Evolutionary conservation across 2,888 invertebrate species (phyloP), one percentile per base, ranked within the genome.

Genomic region (Nomada fabriciana): DNA sequence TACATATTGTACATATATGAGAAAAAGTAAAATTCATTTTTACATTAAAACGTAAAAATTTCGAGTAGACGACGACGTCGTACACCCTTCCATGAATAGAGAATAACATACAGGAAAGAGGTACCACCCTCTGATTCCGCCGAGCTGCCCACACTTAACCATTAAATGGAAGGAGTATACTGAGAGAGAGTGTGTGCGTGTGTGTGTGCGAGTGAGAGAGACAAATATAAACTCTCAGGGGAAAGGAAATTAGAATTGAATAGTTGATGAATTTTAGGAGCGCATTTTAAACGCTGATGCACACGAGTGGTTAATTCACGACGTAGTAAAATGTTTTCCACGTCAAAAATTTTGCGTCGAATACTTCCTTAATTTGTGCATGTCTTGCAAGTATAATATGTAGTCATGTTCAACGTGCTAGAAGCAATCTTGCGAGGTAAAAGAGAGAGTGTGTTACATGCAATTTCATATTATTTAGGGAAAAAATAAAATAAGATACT

Each of bases 251-350:
- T 92, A 92, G 91, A 93, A 93, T 92, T 93, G 92, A 92, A 93
- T 93, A 92, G 91, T 92, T 92, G 92, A 93, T 93, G 93, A 93
- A 93, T 93, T 92, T 91, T 90, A 91, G 90, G 89, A 92, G 91
- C 86, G 84, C 79, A 76, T 73, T 78, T 88, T 82, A 87, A 82
- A 85, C 84, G 77, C 76, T 69, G 83, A 81, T 84, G 76, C 78
- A 78, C 80, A 42, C 80, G 63, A 77, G 76, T 70, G 76, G 82
- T 84, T 86, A 78, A 78, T 78, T 77, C 73, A 59, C 55, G 65
- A 29, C 57, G 55, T 63, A 43, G 67, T 29, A 76, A 82, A 87
- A 71, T 77, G 76, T 69, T 82, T 79, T 76, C 64, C 71, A 29
- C 71, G 52, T 65, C 72, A 73, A 76, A 52, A 65, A 70, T 78